Percentiles rank a stretch among this genome's conserved stretches.
Conservation (phyloP, 2,113 vertebrate species). For the Montifringilla adamsi region DNA sequence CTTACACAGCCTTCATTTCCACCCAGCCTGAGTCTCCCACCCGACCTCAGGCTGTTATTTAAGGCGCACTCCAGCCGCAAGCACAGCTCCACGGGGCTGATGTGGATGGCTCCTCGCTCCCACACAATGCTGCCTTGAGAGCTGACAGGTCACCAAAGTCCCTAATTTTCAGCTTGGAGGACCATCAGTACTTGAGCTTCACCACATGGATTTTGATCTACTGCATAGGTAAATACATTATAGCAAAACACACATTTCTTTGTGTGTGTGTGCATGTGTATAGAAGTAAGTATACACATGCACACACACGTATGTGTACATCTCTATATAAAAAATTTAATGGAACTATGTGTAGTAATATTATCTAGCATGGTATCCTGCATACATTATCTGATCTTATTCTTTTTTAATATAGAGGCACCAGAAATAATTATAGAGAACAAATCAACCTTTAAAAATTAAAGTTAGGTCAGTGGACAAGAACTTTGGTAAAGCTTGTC, state of each 20-base stretch:
- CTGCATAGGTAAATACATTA: constrained; percentile 56
- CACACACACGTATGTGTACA: background rate
- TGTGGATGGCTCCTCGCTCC: background rate
- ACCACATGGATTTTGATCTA: constrained; percentile 11
- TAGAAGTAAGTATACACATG: background rate
- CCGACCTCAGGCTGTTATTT: accelerated
- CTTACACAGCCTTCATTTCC: background rate
- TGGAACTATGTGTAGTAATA: background rate
- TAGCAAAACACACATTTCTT: background rate
- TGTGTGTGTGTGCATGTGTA: background rate
- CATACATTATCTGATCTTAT: background rate
- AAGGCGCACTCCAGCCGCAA: background rate
- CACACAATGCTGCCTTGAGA: background rate
- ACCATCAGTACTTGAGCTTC: constrained; percentile 1
- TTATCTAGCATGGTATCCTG: background rate
- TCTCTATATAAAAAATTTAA: background rate
- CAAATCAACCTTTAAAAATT: constrained; percentile 41
- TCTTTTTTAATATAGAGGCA: background rate
- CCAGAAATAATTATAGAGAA: constrained; percentile 39
- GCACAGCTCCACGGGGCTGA: background rate
- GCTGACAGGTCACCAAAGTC: background rate
- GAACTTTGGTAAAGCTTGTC: constrained; percentile 72
- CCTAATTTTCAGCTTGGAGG: background rate
- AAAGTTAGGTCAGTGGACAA: constrained; percentile 62
- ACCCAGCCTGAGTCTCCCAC: background rate